Percentiles rank a stretch among this genome's conserved stretches.
phyloP scores from a whole-genome alignment of 2,113 vertebrate species.

The Hepsetus odoe region DNA sequence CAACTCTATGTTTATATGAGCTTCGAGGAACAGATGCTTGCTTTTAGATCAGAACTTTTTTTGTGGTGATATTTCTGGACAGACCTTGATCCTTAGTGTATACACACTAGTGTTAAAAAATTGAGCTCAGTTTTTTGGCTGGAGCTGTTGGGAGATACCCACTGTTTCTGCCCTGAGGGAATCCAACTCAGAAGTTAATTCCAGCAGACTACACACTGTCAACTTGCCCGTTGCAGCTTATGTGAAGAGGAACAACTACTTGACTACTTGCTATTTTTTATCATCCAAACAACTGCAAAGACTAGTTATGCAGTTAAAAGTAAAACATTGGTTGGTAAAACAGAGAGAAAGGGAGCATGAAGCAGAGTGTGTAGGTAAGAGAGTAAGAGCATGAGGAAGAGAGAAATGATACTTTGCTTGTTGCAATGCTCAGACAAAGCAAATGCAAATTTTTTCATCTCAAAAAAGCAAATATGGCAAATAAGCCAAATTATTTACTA shows the following conservation, averaged over 20 bases:
- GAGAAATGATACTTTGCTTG: not conserved
- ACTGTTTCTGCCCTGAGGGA: not conserved
- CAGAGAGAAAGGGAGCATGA: not conserved
- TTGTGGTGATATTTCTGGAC: conserved; percentile 27
- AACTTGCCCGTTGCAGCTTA: not conserved
- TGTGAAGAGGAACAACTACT: not conserved
- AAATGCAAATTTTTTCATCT: not conserved
- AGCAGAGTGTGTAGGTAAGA: not conserved
- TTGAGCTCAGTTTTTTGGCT: conserved; percentile 14
- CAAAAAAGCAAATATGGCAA: too few species aligned
- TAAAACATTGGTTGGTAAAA: not conserved
- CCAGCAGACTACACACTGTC: not conserved
- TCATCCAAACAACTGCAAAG: not conserved
- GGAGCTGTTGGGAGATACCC: conserved; percentile 20
- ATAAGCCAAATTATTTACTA: too few species aligned
- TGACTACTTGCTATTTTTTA: not conserved
- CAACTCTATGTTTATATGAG: conserved; percentile 33
- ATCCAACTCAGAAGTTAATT: not conserved
- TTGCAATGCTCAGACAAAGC: not conserved
- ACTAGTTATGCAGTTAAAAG: not conserved
- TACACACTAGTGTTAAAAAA: conserved; percentile 39
- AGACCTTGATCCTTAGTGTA: conserved; percentile 24
- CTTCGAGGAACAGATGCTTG: conserved; percentile 32
- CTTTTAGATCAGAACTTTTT: conserved; percentile 23
- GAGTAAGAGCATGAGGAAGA: too few species aligned